Evolutionary conservation across 2,888 invertebrate genomes (phyloP).

Genomic region (Campoplex nolae): DNA sequence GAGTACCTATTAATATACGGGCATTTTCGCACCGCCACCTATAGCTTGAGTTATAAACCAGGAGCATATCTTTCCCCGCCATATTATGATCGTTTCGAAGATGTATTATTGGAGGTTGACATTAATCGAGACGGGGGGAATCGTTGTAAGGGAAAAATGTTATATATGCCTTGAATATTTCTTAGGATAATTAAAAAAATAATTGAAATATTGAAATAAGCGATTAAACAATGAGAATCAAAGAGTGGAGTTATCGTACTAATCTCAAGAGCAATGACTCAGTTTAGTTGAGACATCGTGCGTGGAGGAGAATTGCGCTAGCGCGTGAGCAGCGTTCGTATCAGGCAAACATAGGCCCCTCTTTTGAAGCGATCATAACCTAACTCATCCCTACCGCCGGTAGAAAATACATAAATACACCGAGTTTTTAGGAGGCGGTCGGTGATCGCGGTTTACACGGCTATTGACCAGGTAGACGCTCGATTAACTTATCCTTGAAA

Average conservation of each 20-base stretch:
- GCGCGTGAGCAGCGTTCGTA: constrained; percentile 39
- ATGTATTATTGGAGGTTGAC: neutral
- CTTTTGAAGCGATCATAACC: neutral
- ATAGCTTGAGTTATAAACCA: neutral
- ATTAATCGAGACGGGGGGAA: neutral
- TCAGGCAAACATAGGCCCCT: constrained; percentile 31
- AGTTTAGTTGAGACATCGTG: neutral
- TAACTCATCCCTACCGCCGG: neutral
- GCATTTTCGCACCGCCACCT: neutral
- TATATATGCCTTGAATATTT: neutral
- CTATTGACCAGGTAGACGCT: constrained; percentile 18
- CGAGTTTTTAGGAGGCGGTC: constrained; percentile 30
- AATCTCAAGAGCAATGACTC: neutral
- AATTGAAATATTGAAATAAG: neutral
- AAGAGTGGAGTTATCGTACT: neutral
- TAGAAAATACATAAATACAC: constrained; percentile 8
- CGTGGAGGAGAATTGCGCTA: constrained; percentile 32
- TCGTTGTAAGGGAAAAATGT: neutral
- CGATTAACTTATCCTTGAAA: constrained; percentile 19
- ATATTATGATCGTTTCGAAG: neutral
- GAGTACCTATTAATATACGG: neutral
- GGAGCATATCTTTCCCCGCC: neutral
- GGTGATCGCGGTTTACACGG: constrained; percentile 17
- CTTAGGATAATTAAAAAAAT: neutral
- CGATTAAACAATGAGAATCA: too few relatives aligned